A percentile compares a stretch with the other conserved stretches of the same genome.
Conservation (phyloP, 2,113 vertebrate species). For the Crypturellus undulatus region DNA sequence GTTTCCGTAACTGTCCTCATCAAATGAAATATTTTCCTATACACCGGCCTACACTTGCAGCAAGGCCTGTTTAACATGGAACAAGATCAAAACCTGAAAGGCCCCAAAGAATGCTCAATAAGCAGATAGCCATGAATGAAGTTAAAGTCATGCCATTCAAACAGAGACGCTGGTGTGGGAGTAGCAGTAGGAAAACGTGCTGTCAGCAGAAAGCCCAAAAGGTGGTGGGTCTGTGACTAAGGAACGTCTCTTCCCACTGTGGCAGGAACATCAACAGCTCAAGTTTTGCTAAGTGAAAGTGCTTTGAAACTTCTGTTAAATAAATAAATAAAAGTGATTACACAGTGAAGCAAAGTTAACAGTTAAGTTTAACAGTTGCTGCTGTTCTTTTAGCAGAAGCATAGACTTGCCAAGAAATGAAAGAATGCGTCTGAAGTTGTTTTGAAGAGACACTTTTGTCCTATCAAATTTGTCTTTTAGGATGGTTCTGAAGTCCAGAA, state of each 20-base stretch:
- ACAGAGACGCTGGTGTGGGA: slow-evolving; percentile 27
- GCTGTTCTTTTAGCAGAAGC: not conserved
- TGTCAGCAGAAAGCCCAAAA: slow-evolving; percentile 33
- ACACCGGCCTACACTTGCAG: slow-evolving; percentile 50
- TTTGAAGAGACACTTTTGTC: not conserved
- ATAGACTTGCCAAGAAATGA: not conserved
- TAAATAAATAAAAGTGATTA: slow-evolving; percentile 20
- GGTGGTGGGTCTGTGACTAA: not conserved
- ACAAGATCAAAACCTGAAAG: slow-evolving; percentile 72
- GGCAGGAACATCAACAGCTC: not conserved
- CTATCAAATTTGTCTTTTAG: not conserved
- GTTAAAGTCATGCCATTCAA: slow-evolving; percentile 28
- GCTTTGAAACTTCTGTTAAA: not conserved
- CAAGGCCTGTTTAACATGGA: slow-evolving; percentile 40
- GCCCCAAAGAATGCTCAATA: slow-evolving; percentile 51
- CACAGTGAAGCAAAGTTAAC: not conserved
- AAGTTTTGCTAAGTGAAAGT: not conserved
- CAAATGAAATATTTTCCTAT: slow-evolving; percentile 51
- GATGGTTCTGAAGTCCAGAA: not conserved
- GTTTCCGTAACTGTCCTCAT: slow-evolving; percentile 48
- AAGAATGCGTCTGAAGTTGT: not conserved
- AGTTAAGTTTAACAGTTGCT: slow-evolving; percentile 1
- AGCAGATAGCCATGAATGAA: slow-evolving; percentile 31
- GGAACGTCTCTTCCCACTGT: not conserved
- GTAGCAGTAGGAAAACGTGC: slow-evolving; percentile 20